phyloP scores from a whole-genome alignment of 2,113 vertebrate species.

The Reinhardtius hippoglossoides region DNA sequence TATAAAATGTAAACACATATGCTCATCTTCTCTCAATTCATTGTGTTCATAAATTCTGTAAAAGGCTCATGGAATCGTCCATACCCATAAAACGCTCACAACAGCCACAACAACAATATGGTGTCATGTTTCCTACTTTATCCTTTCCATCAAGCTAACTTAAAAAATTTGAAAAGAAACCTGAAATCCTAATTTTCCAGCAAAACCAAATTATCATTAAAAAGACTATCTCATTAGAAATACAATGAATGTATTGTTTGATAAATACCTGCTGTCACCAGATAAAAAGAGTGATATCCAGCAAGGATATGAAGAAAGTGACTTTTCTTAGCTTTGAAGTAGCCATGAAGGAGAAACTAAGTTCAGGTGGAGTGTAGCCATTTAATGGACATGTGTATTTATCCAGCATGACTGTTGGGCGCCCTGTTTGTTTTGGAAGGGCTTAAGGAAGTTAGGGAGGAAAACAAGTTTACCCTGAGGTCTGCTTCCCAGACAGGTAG shows the following conservation, averaged over 20 bases:
- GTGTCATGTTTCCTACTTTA: not conserved
- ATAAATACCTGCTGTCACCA: conserved; percentile 4
- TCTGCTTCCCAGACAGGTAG: conserved; percentile 79
- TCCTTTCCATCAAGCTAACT: not conserved
- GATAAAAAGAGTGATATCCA: conserved; percentile 40
- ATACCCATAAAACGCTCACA: too few relatives aligned
- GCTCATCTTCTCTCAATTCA: too few relatives aligned
- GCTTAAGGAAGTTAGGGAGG: conserved; percentile 80
- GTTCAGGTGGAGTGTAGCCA: conserved; percentile 73
- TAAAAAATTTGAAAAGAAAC: not conserved
- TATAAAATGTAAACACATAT: too few relatives aligned
- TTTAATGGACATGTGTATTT: conserved; percentile 81
- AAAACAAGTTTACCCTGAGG: conserved; percentile 82
- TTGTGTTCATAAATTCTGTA: too few relatives aligned
- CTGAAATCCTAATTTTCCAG: not conserved
- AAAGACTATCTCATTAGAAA: not conserved
- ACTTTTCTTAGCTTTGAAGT: conserved; percentile 69
- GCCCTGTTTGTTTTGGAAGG: conserved; percentile 83
- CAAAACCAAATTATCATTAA: not conserved
- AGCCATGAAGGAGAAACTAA: conserved; percentile 61
- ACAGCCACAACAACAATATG: too few relatives aligned
- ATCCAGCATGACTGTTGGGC: conserved; percentile 77
- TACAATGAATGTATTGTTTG: not conserved
- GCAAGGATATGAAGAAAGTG: conserved; percentile 33
- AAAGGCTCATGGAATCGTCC: too few relatives aligned